Evolutionary conservation across 2,888 invertebrate genomes (phyloP), one percentile per base, ranked within the genome.

Genomic region (Heliconius cydno): DNA sequence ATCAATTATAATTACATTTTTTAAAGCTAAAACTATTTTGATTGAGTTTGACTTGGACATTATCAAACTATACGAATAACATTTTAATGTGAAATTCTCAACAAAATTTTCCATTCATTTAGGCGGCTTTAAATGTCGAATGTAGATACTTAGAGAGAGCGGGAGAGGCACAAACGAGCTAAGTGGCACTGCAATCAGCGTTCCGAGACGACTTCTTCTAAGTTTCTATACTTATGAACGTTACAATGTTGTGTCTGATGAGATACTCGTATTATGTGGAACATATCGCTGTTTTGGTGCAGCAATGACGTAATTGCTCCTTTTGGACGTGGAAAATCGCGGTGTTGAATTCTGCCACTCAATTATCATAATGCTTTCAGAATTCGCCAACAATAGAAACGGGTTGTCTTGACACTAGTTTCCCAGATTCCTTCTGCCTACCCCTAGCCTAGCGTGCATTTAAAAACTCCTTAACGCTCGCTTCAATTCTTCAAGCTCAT

Each of bases 161-260:
- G 78, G 75, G 66, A 63, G 66, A 65, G 71, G 13, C 71, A 30
- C 80, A 75, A 76, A 80, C 75, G 80, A 80, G 52, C 41, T 66
- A 41, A 78, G 78, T 78, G 75, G 34, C 57, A 46, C 66, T 76
- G 78, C 75, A 80, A 80, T 80, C 78, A 80, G 70, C 57, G 73
- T 66, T 78, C 65, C 52, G 38, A 71, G 71, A 22, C 60, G 57
- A 63, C 60, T 72, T 30, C 66, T 63, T 67, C 73, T 73, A 30
- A 78, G 66, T 57, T 71, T 25, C 65, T 65, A 73, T 46, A 57
- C 38, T 22, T 52, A 52, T 52, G 52, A 52, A 52, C 57, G 70
- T 71, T 28, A 65, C 66, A 60, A 70, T 57, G 38, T 77, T 52
- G 52, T 22, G 34, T 66, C 66, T 73, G 66, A 78, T 78, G 78